These are phyloP conservation scores for Motacilla alba DNA, from an alignment of 2,113 vertebrate genomes.

Conservation along the genomic window DNA sequence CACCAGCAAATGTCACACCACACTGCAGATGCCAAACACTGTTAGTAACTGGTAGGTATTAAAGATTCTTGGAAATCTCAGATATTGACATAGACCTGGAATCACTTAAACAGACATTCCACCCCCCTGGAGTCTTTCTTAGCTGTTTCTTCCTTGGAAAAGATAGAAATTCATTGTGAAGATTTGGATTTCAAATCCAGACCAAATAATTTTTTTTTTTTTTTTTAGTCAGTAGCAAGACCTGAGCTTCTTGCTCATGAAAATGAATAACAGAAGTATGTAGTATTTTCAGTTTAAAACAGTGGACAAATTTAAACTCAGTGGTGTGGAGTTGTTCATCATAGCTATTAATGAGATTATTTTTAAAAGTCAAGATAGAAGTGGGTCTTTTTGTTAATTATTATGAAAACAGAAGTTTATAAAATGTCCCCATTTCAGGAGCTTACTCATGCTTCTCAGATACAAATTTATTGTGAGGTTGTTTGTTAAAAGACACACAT, in stretches of 20 bases:
- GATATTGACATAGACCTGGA: not conserved
- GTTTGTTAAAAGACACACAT: not conserved
- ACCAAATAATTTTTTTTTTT: not conserved
- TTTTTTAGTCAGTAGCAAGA: not conserved
- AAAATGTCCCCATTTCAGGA: not conserved
- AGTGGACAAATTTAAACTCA: not conserved
- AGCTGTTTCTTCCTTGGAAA: not conserved
- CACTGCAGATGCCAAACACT: not conserved
- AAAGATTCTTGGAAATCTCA: not conserved
- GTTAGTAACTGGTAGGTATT: not conserved
- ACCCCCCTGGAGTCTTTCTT: not conserved
- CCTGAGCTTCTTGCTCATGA: not conserved
- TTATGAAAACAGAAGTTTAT: not conserved
- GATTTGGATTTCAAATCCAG: not conserved
- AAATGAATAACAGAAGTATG: not conserved
- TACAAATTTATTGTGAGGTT: not conserved
- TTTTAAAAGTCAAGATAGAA: not conserved
- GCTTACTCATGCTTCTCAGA: not conserved
- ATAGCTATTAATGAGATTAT: not conserved
- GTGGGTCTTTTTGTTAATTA: rapidly evolving
- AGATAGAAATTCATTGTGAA: not conserved
- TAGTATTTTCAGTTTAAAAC: not conserved
- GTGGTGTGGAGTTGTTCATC: not conserved
- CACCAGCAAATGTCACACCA: not conserved
- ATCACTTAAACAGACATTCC: not conserved